Conservation (phyloP, 2,113 vertebrate genomes). For the Psittacus erithacus region DNA sequence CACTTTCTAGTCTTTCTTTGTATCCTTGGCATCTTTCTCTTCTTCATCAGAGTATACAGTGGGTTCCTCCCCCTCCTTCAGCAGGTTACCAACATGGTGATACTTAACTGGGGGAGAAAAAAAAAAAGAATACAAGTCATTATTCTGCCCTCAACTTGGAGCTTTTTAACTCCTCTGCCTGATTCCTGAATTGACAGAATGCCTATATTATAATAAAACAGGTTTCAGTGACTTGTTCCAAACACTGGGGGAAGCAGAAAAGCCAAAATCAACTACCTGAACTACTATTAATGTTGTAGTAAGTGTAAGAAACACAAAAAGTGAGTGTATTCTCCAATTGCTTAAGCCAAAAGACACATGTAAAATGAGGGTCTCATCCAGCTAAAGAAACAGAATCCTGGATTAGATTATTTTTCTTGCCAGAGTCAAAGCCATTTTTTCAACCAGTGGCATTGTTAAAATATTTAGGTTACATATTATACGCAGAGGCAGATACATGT, state of each 20-base stretch:
- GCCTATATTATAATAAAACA: neutral
- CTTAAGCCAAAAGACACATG: neutral
- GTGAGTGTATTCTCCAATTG: neutral
- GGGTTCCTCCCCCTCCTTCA: constrained; percentile 92
- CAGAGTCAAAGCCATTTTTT: neutral
- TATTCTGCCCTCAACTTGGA: neutral
- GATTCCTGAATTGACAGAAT: neutral
- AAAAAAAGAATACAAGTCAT: neutral
- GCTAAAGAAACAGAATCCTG: neutral
- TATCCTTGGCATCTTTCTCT: constrained; percentile 63
- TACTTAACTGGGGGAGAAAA: constrained; percentile 85
- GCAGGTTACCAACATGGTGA: constrained; percentile 91
- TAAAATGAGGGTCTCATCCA: neutral
- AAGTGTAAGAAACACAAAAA: neutral
- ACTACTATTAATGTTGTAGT: neutral
- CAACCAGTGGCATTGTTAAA: neutral
- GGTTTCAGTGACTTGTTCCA: neutral
- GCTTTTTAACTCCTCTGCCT: neutral
- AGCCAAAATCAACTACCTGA: neutral
- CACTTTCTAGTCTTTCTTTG: constrained; percentile 74
- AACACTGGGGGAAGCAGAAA: neutral
- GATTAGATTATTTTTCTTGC: neutral
- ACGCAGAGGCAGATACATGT: fast-evolving
- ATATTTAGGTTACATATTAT: neutral
- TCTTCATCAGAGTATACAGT: constrained; percentile 95